Evolutionary conservation across 1,140 invertebrate species (phyloP), one percentile per base, ranked within the genome.

Genomic region (Amphibalanus amphitrite): DNA sequence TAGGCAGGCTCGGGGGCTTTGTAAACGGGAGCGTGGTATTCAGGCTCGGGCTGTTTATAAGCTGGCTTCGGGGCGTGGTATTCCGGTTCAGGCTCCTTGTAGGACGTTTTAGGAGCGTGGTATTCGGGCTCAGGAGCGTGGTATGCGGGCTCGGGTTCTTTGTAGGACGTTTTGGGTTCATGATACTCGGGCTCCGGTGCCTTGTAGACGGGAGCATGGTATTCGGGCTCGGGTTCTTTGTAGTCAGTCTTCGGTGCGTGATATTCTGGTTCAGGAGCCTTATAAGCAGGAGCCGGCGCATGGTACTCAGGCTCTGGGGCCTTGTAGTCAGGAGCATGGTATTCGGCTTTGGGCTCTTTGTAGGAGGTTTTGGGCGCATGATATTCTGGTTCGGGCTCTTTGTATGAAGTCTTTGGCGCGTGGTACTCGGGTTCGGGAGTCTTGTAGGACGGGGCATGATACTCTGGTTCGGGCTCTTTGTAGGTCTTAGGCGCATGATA

Each of bases 301-400:
- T 29, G 70, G 47, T 72, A 72, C 10, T 38, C 72, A 13, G 72
- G 67, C 28, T 69, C 72, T 28, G 72, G 72, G 29, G 72, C 72
- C 28, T 72, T 59, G 26, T 72, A 72, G 0, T 28, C 69, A 26
- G 72, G 72, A 28, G 72, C 72, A n/a, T 73, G 71, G 26, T 73
- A 73, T 0, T 26, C 59, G 13, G 69, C 17, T n/a, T 71, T 30
- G 20, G 72, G 72, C 0, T 47, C 72, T 40, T 73, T 69, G 30
- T 73, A 73, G 3, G 33, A 29, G 13, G 72, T 13, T 13, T 73
- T 59, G 0, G 72, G 72, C 30, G 72, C 72, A 40, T 73, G 71
- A 59, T 73, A 73, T 4, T 28, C 69, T 8, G 69, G 29, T 29
- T 47, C 59, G n/a, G 72, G 69, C 1, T n/a, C 72, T 29, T 67